Evolutionary conservation across 2,113 vertebrate genomes (phyloP).

Genomic region (Spilogale gracilis): DNA sequence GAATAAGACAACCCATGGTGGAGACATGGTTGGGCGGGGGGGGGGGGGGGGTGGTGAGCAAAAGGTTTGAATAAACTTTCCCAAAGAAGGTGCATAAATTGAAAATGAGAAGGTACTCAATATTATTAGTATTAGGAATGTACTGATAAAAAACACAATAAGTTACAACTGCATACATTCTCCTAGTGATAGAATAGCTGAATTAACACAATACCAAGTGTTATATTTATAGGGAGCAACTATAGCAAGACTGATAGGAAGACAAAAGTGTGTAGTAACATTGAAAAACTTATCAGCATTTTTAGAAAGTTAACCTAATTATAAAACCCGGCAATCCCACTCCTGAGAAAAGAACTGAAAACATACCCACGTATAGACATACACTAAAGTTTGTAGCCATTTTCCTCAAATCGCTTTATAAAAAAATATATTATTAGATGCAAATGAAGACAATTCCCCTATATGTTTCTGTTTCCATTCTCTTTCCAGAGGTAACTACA

Average conservation of each 20-base stretch:
- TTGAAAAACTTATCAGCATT: background rate
- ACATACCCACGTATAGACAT: background rate
- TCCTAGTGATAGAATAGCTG: background rate
- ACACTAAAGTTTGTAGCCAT: background rate
- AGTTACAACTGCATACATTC: background rate
- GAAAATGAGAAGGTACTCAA: background rate
- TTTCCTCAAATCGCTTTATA: conserved; percentile 1
- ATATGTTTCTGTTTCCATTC: background rate
- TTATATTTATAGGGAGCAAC: background rate
- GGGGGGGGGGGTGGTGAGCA: background rate
- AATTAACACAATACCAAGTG: background rate
- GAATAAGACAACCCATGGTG: background rate
- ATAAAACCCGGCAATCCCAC: background rate
- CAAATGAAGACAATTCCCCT: background rate
- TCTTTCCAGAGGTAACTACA: background rate
- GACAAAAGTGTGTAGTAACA: background rate
- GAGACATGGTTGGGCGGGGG: background rate
- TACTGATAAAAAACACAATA: background rate
- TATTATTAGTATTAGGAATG: background rate
- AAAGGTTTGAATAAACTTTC: conserved; percentile 24
- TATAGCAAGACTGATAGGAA: background rate
- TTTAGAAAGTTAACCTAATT: background rate
- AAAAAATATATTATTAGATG: background rate
- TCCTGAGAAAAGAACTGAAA: background rate
- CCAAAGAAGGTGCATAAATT: conserved; percentile 2